Evolutionary conservation across 1,140 invertebrate species (phyloP).

Genomic region (Panagrolaimus sp.): DNA sequence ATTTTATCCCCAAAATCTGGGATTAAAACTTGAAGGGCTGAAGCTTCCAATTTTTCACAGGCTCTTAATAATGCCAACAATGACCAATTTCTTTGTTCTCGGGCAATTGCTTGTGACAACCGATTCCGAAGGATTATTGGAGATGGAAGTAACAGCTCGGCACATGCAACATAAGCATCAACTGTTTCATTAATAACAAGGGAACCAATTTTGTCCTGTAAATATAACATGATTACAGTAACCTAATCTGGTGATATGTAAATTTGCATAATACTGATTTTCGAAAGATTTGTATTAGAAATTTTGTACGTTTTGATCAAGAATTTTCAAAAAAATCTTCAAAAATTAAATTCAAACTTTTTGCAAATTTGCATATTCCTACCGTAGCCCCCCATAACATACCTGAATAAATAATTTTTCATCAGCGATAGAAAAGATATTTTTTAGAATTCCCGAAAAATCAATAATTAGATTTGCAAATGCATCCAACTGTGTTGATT

Average conservation of each 20-base stretch:
- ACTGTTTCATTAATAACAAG: slow-evolving; percentile 38
- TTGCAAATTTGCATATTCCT: too few species aligned
- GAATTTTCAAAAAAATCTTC: too few species aligned
- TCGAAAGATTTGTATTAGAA: too few species aligned
- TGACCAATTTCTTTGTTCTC: slow-evolving; percentile 30
- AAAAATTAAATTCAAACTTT: too few species aligned
- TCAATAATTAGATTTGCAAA: slow-evolving; percentile 25
- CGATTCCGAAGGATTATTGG: slow-evolving; percentile 25
- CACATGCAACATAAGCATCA: slow-evolving; percentile 33
- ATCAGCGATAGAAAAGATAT: slow-evolving; percentile 33
- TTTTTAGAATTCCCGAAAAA: slow-evolving; percentile 20
- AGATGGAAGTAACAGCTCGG: slow-evolving; percentile 33
- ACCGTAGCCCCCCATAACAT: not conserved
- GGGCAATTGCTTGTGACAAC: slow-evolving; percentile 19
- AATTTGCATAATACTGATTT: too few species aligned
- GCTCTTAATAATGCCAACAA: slow-evolving; percentile 37
- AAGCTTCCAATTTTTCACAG: slow-evolving; percentile 25
- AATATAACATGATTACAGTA: too few species aligned
- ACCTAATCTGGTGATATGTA: too few species aligned
- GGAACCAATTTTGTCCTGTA: slow-evolving; percentile 26
- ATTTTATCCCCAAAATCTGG: not conserved
- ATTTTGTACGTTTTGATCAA: too few species aligned
- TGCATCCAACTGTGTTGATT: slow-evolving; percentile 28
- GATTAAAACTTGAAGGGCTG: not conserved
- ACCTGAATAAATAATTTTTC: slow-evolving; percentile 31